Evolutionary conservation across 2,113 vertebrate genomes (phyloP), one percentile per base, ranked within the genome.

Genomic region (Paratilapia polleni): DNA sequence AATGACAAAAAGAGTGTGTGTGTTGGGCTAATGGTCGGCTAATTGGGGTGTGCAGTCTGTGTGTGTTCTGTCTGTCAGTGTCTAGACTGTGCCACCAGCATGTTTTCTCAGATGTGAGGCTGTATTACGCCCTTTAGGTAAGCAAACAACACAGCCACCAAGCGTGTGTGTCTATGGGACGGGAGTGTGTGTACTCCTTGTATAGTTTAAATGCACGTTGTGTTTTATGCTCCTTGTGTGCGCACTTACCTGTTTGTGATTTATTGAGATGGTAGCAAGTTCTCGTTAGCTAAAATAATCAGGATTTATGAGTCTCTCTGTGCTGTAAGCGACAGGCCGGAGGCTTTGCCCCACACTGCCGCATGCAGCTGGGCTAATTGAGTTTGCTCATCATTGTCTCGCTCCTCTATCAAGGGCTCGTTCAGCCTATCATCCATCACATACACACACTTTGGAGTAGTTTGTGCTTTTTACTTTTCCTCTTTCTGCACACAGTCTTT

Each of bases 241-340:
- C 28, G 47, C 56, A 61, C 62, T 76, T 85, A 85, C 73, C 80
- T 94, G 73, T 87, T 82, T 77, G 88, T 93, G 90, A 94, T 93
- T 94, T 91, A 92, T 82, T 56, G 79, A 73, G 78, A 86, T 47
- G 82, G 78, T 77, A 86, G 86, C 54, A 31, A 83, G 84, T 60
- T 88, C 91, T 92, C 73, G 87, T 94, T 93, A 87, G 88, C 91
- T 86, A 82, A 91, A 93, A 92, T 92, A 92, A 95, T 94, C 89
- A 89, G 92, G 92, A 94, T 94, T 94, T 90, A 94, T 94, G 91
- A 88, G 83, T 84, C 87, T 91, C 78, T 86, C 34, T 20, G 77
- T 19, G 80, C 81, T 77, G 76, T 80, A 81, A 84, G 89, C 82
- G 83, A 87, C 77, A 57, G 86, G 80, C 81, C 54, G 56, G 60